Conservation (phyloP, 2,797 vertebrate genomes). For the Chiloscyllium punctatum region DNA sequence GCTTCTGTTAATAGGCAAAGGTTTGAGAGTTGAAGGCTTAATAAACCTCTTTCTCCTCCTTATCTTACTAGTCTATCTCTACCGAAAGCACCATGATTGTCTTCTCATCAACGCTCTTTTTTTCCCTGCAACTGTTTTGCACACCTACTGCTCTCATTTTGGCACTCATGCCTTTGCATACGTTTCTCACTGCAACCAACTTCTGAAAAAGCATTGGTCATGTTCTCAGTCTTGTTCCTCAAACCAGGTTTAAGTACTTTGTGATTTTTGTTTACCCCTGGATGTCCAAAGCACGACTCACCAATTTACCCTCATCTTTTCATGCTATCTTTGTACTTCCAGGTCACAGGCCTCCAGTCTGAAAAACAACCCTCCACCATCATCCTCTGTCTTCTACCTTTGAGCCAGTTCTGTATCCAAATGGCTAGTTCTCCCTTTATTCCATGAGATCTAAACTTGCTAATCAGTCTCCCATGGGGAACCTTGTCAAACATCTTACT, state of each 20-base stretch:
- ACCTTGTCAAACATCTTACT: too few relatives aligned
- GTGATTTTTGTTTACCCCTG: too few relatives aligned
- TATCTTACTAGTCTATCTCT: neutral
- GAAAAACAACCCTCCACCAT: too few relatives aligned
- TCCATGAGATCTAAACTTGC: too few relatives aligned
- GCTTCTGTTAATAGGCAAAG: neutral
- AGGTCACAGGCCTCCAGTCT: too few relatives aligned
- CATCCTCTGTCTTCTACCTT: too few relatives aligned
- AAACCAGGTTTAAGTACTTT: neutral
- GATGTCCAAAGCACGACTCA: too few relatives aligned
- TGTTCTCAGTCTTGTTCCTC: neutral
- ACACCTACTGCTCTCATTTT: neutral
- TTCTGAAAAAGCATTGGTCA: neutral
- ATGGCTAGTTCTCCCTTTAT: too few relatives aligned
- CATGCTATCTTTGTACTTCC: neutral
- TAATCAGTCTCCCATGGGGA: too few relatives aligned
- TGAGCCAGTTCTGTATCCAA: too few relatives aligned
- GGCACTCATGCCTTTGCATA: neutral
- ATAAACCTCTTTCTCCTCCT: neutral
- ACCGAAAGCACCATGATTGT: neutral
- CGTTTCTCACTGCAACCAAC: neutral
- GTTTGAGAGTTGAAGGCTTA: neutral
- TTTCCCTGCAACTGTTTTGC: neutral
- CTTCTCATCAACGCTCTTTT: too few relatives aligned
- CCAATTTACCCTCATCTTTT: neutral